Conservation (phyloP, 2,888 invertebrate genomes). For the Acanthacorydalis orientalis region DNA sequence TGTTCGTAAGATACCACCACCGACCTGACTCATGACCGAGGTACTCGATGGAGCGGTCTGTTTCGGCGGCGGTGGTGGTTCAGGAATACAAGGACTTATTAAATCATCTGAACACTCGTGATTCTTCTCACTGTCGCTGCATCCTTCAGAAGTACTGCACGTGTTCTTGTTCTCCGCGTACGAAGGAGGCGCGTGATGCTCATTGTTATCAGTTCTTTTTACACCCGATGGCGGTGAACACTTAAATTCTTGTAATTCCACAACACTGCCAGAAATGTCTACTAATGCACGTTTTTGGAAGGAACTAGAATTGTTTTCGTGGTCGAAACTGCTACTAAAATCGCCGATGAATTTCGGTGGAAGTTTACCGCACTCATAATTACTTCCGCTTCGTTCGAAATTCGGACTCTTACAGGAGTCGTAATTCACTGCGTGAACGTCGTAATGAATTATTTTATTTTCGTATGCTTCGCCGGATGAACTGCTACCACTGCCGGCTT, state of each 20-base stretch:
- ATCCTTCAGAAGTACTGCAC: constrained; percentile 9
- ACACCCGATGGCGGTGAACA: constrained; percentile 35
- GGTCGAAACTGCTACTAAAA: constrained; percentile 27
- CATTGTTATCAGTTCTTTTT: constrained; percentile 34
- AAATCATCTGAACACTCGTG: constrained; percentile 22
- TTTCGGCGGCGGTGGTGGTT: constrained; percentile 43
- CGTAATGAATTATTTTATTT: constrained; percentile 33
- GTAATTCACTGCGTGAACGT: constrained; percentile 22
- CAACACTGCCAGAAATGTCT: constrained; percentile 43
- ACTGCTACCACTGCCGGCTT: constrained; percentile 52
- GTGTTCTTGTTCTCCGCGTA: constrained; percentile 18
- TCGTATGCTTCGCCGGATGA: constrained; percentile 41
- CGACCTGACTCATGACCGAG: constrained; percentile 27
- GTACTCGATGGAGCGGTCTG: constrained; percentile 19
- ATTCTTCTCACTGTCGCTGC: constrained; percentile 26
- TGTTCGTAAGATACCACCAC: constrained; percentile 45
- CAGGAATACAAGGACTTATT: constrained; percentile 32
- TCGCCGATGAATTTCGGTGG: constrained; percentile 33
- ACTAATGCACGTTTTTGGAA: constrained; percentile 36
- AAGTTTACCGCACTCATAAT: constrained; percentile 11
- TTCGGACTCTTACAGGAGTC: constrained; percentile 5
- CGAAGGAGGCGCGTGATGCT: constrained; percentile 20
- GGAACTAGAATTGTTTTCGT: constrained; percentile 38
- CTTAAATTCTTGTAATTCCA: constrained; percentile 44
- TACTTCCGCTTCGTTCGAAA: constrained; percentile 24